Evolutionary conservation across 2,113 vertebrate species (phyloP), one percentile per base, ranked within the genome.

Genomic region (Hippoglossus stenolepis): DNA sequence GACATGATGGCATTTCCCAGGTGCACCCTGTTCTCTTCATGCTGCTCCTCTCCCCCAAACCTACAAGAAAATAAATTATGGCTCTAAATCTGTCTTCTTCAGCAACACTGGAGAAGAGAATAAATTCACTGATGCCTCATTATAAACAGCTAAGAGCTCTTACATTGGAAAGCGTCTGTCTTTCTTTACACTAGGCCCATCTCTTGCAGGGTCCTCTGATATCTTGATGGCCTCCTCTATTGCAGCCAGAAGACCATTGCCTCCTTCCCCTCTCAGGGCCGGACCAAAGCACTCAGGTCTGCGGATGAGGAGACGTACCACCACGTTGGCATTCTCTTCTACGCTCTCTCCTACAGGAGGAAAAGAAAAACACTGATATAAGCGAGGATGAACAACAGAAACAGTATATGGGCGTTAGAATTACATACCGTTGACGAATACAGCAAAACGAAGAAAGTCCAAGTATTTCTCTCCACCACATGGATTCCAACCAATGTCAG

Each of bases 401-500:
- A 31, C 4, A 26, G 77, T 53, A 79, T 57, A 71, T 23, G 21
- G 5, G 14, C 13, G 47, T 35, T 53, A 14, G 8, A 62, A 65
- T 24, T 1, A 56, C 58, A 76, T 35, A 97, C 97, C 97, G 0
- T 98, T 98, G 60, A 98, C 96, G 3, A 98, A 98, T 12, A 98
- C 97, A 13, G 97, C 96, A 9, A 98, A 98, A 56, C 97, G 95
- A 24, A 98, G 92, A 90, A 98, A 97, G 87, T 97, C 97, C 13
- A 98, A 95, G 78, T 98, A 98, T 68, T 96, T 96, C 82, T 98
- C 96, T 12, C 97, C 97, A 0, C 97, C 97, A 0, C 95, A 95
- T n/a, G 97, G 96, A 90, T 98, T 97, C 97, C 97, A 98, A 68
- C 96, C 96, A 0, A 97, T 97, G 83, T 98, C 97, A 0, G 97